These are phyloP conservation scores for Proctacanthus coquilletti DNA, from an alignment of 1,140 invertebrate species.

Conservation along the genomic window DNA sequence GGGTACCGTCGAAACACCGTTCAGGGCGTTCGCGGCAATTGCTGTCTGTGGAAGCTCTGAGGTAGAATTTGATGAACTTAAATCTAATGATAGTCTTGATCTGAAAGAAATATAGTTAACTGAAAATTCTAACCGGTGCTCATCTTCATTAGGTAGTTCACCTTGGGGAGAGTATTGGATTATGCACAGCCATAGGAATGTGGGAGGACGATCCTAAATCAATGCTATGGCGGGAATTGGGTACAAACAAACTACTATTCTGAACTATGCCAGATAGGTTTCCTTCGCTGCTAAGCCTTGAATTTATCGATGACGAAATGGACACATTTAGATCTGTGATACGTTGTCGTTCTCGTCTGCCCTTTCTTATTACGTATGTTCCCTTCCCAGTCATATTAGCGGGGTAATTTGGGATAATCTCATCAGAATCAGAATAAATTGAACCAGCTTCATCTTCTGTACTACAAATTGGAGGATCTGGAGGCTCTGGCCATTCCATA, in stretches of 20 bases:
- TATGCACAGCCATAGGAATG: slow-evolving; percentile 1
- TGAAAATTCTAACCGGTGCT: neutral
- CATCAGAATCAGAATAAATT: slow-evolving; percentile 45
- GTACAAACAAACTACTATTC: slow-evolving; percentile 18
- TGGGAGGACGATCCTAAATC: slow-evolving; percentile 39
- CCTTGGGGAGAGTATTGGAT: slow-evolving; percentile 5
- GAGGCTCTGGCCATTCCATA: slow-evolving; percentile 47
- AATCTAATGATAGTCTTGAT: slow-evolving; percentile 8
- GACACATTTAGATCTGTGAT: slow-evolving; percentile 20
- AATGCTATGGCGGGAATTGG: slow-evolving; percentile 42
- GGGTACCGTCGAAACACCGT: neutral
- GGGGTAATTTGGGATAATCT: slow-evolving; percentile 32
- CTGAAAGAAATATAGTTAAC: slow-evolving; percentile 1
- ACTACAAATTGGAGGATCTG: slow-evolving; percentile 43
- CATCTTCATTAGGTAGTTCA: too few species aligned
- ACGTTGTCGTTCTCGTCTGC: slow-evolving; percentile 38
- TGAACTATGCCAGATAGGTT: neutral
- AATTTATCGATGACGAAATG: slow-evolving; percentile 38
- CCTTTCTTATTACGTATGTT: slow-evolving; percentile 58
- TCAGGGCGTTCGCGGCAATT: too few species aligned
- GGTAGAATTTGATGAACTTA: slow-evolving; percentile 6
- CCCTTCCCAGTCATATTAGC: slow-evolving; percentile 37
- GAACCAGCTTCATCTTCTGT: slow-evolving; percentile 48
- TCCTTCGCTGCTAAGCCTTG: slow-evolving; percentile 31
- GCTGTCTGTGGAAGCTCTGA: slow-evolving; percentile 1